Conservation (phyloP, 2,888 invertebrate species). For the Synergus japonicus region DNA sequence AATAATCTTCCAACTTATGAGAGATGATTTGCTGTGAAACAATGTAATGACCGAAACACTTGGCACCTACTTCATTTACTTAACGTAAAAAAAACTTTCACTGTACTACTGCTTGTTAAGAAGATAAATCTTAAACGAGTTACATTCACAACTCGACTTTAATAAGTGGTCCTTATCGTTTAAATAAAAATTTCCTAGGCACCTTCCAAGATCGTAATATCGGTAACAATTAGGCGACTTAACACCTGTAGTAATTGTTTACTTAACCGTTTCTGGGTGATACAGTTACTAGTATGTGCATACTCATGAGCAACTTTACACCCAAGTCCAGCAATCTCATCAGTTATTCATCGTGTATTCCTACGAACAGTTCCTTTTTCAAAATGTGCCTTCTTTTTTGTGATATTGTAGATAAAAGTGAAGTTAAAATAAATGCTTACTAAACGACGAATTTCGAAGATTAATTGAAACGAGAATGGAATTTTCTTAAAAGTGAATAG, state of each 20-base stretch:
- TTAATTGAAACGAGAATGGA: background rate
- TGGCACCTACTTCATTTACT: background rate
- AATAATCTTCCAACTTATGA: background rate
- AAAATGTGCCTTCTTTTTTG: slow-evolving; percentile 16
- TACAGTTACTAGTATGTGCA: slow-evolving; percentile 71
- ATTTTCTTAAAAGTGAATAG: slow-evolving; percentile 12
- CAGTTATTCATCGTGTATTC: slow-evolving; percentile 58
- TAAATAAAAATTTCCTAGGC: slow-evolving; percentile 49
- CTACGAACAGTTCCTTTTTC: slow-evolving; percentile 39
- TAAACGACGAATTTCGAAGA: slow-evolving; percentile 2
- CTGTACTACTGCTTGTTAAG: background rate
- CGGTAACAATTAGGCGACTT: slow-evolving; percentile 73
- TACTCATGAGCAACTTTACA: slow-evolving; percentile 52
- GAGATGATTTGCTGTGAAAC: background rate
- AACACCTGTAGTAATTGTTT: slow-evolving; percentile 64
- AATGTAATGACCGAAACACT: background rate
- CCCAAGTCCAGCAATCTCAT: slow-evolving; percentile 52
- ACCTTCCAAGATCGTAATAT: slow-evolving; percentile 56
- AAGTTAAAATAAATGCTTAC: background rate
- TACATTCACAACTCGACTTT: slow-evolving; percentile 23
- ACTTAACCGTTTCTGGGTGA: slow-evolving; percentile 73
- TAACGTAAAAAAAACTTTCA: background rate
- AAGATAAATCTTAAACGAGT: background rate
- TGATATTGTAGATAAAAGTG: background rate
- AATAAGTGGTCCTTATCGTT: slow-evolving; percentile 1